Conservation (phyloP, 1,140 invertebrate genomes). For the Diabrotica virgifera region DNA sequence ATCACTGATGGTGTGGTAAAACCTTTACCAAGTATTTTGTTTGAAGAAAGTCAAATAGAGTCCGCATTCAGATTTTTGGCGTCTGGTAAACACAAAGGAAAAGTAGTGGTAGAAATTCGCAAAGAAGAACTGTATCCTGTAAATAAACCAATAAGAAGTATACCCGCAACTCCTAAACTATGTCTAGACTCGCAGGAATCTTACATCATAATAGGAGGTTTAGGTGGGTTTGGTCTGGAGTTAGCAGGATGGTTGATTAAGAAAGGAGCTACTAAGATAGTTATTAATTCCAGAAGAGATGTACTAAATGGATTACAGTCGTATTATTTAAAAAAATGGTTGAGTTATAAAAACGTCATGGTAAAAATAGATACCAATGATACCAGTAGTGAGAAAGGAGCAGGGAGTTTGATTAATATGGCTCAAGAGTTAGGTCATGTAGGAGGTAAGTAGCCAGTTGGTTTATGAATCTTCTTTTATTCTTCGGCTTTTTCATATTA, state of each 20-base stretch:
- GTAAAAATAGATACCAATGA: conserved; percentile 69
- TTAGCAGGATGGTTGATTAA: conserved; percentile 83
- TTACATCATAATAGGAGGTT: conserved; percentile 84
- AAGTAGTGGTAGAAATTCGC: conserved; percentile 85
- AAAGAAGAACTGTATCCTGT: conserved; percentile 64
- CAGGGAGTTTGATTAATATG: conserved; percentile 67
- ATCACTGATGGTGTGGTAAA: conserved; percentile 79
- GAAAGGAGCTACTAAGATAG: conserved; percentile 77
- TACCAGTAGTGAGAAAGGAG: conserved; percentile 63
- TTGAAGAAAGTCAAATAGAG: conserved; percentile 78
- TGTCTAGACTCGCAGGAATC: conserved; percentile 83
- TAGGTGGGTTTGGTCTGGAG: conserved; percentile 95
- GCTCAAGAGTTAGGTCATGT: conserved; percentile 71
- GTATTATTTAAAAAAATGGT: conserved; percentile 71
- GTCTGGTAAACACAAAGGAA: conserved; percentile 95
- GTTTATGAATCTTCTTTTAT: no score
- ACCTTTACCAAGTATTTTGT: conserved; percentile 79
- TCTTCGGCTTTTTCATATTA: no score
- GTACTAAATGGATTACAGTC: conserved; percentile 85
- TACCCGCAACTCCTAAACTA: conserved; percentile 77
- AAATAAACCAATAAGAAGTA: conserved; percentile 53
- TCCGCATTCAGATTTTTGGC: conserved; percentile 93
- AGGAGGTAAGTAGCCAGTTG: conserved; percentile 60
- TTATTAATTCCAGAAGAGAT: conserved; percentile 87
- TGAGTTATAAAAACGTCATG: conserved; percentile 60